Conservation (phyloP, 2,888 invertebrate genomes). For the Nemapogon koenigi region DNA sequence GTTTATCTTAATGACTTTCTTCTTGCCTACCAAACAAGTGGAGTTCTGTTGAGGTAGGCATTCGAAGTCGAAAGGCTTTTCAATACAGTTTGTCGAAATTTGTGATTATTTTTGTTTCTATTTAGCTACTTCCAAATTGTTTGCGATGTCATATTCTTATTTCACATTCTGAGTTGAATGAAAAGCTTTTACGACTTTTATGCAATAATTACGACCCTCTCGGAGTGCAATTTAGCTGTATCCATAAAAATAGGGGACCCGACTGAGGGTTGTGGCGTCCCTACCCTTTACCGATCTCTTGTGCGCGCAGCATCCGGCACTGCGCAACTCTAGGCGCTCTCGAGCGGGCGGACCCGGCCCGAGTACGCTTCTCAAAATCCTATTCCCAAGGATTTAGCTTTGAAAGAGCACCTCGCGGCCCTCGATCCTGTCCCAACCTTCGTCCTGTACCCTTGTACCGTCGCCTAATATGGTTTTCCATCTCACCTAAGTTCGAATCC, state of each 20-base stretch:
- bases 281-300: slow-evolving; percentile 31
- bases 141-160: too few species aligned
- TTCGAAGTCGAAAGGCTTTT: too few species aligned
- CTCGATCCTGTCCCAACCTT: slow-evolving; percentile 31
- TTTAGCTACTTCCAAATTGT: too few species aligned
- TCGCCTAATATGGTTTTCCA: slow-evolving; percentile 1
- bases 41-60: too few species aligned
- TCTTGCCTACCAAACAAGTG: too few species aligned
- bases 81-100: too few species aligned
- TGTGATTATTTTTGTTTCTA: too few species aligned
- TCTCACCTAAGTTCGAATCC: slow-evolving; percentile 3
- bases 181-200: neutral
- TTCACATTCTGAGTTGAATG: too few species aligned
- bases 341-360: slow-evolving; percentile 34
- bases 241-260: slow-evolving; percentile 32
- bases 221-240: slow-evolving; percentile 33
- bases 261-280: slow-evolving; percentile 39
- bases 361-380: slow-evolving; percentile 40
- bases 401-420: slow-evolving; percentile 29
- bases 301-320: slow-evolving; percentile 53
- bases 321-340: slow-evolving; percentile 53
- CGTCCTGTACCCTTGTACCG: slow-evolving; percentile 27
- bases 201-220: slow-evolving; percentile 36
- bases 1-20: too few species aligned
- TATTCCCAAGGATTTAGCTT: slow-evolving; percentile 43